Evolutionary conservation across 2,888 invertebrate species (phyloP).

Genomic region (Eristalis pertinax): DNA sequence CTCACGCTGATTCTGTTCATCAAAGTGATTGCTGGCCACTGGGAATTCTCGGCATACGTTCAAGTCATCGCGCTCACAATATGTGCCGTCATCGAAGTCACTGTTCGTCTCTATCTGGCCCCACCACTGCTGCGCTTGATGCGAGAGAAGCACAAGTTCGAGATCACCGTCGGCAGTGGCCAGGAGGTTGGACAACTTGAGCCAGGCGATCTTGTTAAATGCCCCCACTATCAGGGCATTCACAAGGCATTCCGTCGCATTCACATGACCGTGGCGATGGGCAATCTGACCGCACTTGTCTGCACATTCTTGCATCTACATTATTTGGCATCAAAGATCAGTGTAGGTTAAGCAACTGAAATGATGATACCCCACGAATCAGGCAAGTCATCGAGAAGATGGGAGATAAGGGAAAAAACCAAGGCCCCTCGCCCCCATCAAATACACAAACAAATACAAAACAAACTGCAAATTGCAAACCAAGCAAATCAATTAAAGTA

Average conservation of each 20-base stretch:
- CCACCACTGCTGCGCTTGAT: slow-evolving; percentile 89
- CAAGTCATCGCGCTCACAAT: slow-evolving; percentile 82
- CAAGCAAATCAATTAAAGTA: slow-evolving; percentile 1
- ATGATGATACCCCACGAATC: slow-evolving; percentile 3
- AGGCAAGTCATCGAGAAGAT: slow-evolving; percentile 1
- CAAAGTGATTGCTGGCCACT: slow-evolving; percentile 82
- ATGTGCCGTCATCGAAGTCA: slow-evolving; percentile 85
- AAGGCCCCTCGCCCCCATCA: not conserved
- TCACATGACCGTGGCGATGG: slow-evolving; percentile 90
- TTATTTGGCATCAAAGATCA: slow-evolving; percentile 84
- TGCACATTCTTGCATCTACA: slow-evolving; percentile 87
- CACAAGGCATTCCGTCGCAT: slow-evolving; percentile 88
- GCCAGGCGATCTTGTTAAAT: slow-evolving; percentile 87
- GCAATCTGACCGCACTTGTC: slow-evolving; percentile 88
- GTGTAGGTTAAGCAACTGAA: slow-evolving; percentile 61
- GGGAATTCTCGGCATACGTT: slow-evolving; percentile 82
- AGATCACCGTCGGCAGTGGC: slow-evolving; percentile 89
- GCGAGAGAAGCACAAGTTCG: slow-evolving; percentile 88
- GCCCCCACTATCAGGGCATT: slow-evolving; percentile 90
- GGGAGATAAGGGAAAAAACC: not conserved
- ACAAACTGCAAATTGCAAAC: too few relatives aligned
- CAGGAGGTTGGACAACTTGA: slow-evolving; percentile 89
- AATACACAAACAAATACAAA: slow-evolving; percentile 6
- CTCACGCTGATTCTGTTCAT: slow-evolving; percentile 87
- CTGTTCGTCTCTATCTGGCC: slow-evolving; percentile 89